phyloP scores from a whole-genome alignment of 2,888 invertebrate genomes.

The Synanthedon vespiformis region DNA sequence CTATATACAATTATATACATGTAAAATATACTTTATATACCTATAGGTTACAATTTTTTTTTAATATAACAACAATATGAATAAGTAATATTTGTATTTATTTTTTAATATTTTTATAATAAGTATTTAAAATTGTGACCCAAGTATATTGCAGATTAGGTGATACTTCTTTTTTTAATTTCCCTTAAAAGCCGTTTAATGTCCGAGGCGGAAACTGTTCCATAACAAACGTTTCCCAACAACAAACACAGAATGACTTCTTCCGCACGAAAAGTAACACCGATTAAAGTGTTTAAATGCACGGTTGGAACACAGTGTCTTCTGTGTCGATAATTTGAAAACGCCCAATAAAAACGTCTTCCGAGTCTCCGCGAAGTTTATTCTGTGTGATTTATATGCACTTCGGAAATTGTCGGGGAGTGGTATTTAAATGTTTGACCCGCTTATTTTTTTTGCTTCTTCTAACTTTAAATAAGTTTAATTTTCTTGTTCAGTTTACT shows the following conservation, averaged over 20 bases:
- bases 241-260: background rate
- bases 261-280: background rate
- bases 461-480: background rate
- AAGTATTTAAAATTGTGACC: conserved; percentile 5
- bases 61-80: no score
- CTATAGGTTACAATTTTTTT: no score
- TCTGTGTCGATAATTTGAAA: conserved; percentile 17
- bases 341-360: conserved; percentile 29
- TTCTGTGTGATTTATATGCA: conserved; percentile 38
- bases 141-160: conserved; percentile 15
- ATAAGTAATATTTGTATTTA: no score
- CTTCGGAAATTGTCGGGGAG: conserved; percentile 28
- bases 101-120: no score
- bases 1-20: no score
- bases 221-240: conserved; percentile 9
- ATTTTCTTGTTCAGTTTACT: background rate
- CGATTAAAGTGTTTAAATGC: background rate
- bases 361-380: conserved; percentile 25
- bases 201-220: conserved; percentile 10
- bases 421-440: conserved; percentile 33
- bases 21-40: no score
- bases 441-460: conserved; percentile 18
- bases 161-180: conserved; percentile 20
- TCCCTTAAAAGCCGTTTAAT: conserved; percentile 20
- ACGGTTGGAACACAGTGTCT: conserved; percentile 11